Evolutionary conservation across 2,113 vertebrate species (phyloP), one percentile per base, ranked within the genome.

Genomic region (Tiliqua scincoides): DNA sequence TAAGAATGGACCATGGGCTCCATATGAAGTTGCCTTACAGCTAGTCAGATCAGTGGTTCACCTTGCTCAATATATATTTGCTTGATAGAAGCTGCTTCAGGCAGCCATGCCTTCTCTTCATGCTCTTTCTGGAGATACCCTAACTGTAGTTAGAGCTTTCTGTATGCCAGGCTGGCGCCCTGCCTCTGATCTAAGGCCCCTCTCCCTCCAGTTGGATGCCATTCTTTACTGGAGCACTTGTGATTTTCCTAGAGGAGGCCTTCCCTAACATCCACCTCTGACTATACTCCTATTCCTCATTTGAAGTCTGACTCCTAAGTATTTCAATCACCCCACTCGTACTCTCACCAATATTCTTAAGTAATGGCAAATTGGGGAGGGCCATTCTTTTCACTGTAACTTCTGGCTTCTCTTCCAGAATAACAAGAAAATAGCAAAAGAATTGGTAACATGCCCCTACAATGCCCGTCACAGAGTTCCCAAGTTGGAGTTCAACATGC

Each of bases 381-480:
- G 30, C n/a, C 23, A 37, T 63, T 17, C 37, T 35, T 6, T n/a
- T 9, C 27, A 20, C 18, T 63, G 40, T 5, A 57, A 21, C 11
- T 78, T 40, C 11, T 76, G 30, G 0, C 23, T 48, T 91, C 23
- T 7, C 35, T 8, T 23, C 48, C 87, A 96, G 97, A 98, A 98
- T 92, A 96, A 98, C 85, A 96, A 93, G 0, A 91, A 94, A 82
- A 91, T 96, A 40, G 96, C 96, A 75, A 95, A 87, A 6, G 88
- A 94, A 68, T 90, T 97, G 10, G 95, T 93, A 88, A 96, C 95
- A 1, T 98, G 98, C 74, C 98, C 98, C 2, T 98, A 95, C 52
- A 98, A 98, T 59, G 97, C 97, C 70, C 94, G 96, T 17, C 98
- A 98, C 89, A 91, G 96, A 65, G 89, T 98, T 40, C 96, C 91